A percentile compares a stretch with the other conserved stretches of the same genome.
These are phyloP conservation scores for Delichon dasypus DNA, from an alignment of 2,797 vertebrate genomes.

Conservation along the genomic window DNA sequence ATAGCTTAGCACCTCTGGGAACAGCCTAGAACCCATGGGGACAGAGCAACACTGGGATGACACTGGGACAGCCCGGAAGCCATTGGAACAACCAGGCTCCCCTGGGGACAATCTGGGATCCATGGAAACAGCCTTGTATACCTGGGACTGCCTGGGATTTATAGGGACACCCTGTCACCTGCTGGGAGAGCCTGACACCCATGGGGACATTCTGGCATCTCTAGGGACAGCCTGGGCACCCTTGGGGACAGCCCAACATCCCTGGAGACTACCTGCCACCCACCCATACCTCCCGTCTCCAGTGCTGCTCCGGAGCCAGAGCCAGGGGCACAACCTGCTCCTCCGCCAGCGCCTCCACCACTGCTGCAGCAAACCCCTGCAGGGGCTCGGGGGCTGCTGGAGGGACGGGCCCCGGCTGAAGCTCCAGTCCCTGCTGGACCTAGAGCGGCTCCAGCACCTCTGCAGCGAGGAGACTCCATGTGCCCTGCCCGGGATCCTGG, in stretches of 20 bases:
- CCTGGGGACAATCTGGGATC: neutral
- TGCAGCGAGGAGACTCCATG: neutral
- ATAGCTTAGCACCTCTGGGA: neutral
- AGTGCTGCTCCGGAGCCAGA: neutral
- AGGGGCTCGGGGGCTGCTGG: no score
- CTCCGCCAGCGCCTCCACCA: no score
- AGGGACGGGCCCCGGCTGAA: no score
- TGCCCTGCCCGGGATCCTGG: neutral
- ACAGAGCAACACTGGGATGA: neutral
- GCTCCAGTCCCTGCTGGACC: neutral
- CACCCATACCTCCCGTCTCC: neutral
- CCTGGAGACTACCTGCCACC: neutral
- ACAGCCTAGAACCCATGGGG: neutral
- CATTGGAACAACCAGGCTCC: neutral
- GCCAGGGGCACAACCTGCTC: neutral
- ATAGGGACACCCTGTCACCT: neutral
- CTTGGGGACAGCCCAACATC: neutral
- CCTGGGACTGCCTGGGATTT: neutral
- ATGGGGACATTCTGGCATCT: neutral
- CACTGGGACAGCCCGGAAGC: no score
- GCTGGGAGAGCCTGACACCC: neutral
- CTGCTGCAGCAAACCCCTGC: neutral
- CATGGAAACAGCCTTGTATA: neutral
- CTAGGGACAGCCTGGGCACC: neutral
- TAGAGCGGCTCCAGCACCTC: neutral